Evolutionary conservation across 2,797 vertebrate species (phyloP), one percentile per base, ranked within the genome.

Genomic region (Lutjanus campechanus): DNA sequence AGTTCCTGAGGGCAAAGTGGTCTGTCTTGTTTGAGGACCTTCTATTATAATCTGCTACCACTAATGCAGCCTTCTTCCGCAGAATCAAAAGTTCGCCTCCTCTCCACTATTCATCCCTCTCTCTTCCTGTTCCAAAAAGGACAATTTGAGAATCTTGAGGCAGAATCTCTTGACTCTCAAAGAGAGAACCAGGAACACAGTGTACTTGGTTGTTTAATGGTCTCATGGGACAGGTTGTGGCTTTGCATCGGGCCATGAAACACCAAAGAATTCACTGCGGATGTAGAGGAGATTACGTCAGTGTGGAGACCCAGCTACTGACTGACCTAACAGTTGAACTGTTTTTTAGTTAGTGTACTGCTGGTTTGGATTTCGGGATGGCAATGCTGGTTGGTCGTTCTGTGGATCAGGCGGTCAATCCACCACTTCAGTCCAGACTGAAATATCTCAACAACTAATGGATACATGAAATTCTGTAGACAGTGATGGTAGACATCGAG

Each of bases 1-100:
- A 54, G 47, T 65, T 86, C 87, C 87, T 76, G 10, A 15, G 83
- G 90, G 84, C 79, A 89, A 76, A 88, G 74, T 81, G 81, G 65
- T 81, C 66, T 72, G 79, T 80, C 63, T 76, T 75, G 59, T 86
- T 71, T 79, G 71, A 70, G 72, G 66, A 77, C 62, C 44, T 46
- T 79, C 61, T 72, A 81, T 90, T 90, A 86, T 87, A 77, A 85
- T 64, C 71, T 73, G 60, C 46, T 40, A 7, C 69, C 74, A 78
- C 72, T 88, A 89, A 88, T 87, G 87, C 74, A 87, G 62, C 63
- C 47, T 65, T 71, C 67, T 69, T 76, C 53, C 59, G 44, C 46
- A 53, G 51, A 84, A 76, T 81, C 71, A 79, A 60, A 79, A 76
- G 63, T 66, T 63, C 19, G 11, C 69, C 55, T 79, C 13, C 77